Base-by-base conservation (phyloP, 2,113 vertebrate genomes). In the Bubalus kerabau region DNA sequence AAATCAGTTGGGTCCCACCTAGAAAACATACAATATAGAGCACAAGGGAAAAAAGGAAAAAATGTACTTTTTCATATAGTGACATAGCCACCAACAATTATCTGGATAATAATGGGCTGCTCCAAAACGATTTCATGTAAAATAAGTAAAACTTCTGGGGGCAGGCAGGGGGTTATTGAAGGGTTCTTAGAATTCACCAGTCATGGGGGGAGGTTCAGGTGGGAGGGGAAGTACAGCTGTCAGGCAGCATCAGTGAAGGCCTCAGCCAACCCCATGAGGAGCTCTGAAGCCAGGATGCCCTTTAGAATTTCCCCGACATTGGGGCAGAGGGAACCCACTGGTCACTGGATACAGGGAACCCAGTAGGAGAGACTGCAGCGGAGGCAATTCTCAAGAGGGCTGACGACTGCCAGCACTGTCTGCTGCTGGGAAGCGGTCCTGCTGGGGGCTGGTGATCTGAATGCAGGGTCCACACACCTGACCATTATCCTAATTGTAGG, bases 141-240 rank as follows among this genome's bases (percentile, higher is more conserved):
- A 57, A 23, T 5, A 46, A 19, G 67, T 48, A 83, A 30, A 62
- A 52, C 19, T 13, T 17, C 5, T 16, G 23, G 62, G n/a, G 54
- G 32, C 7, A 23, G 28, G 8, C 15, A 82, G 19, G 11, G 12
- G 48, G 28, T 43, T 40, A 32, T 24, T 28, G 7, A 96, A 91
- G 84, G 3, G 13, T 23, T 48, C 54, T 56, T 28, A 6, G n/a
- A 89, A 57, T 93, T 62, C 14, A 57, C 11, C 10, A 12, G 28
- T 36, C 11, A 3, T 2, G 23, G 43, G 40, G 4, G 21, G 24
- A 86, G 24, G 24, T 43, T 19, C 0, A 2, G 9, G 7, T 0
- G 21, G 30, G 62, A 52, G 57, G 59, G 59, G 36, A 50, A 36
- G 36, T 2, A 6, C 7, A 46, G 24, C 14, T 28, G 21, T 4